A percentile compares a stretch with the other conserved stretches of the same genome.
These are phyloP conservation scores for Castor canadensis DNA, from an alignment of 2,113 vertebrate species.

Conservation along the genomic window DNA sequence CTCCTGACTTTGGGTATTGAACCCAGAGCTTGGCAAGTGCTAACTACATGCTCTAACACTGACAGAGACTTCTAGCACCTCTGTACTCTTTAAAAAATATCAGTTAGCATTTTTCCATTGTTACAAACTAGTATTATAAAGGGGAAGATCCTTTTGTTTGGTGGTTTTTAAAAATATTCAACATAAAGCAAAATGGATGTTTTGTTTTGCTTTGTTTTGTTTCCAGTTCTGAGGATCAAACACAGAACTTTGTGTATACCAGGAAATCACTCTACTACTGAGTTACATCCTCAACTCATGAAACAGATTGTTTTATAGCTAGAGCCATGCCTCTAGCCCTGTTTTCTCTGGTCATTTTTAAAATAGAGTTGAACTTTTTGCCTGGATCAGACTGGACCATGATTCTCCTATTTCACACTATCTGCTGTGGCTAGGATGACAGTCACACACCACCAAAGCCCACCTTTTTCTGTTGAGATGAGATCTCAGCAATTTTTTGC, in stretches of 20 bases:
- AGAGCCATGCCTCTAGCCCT: no score
- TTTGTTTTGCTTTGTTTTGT: no score
- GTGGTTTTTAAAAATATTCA: neutral
- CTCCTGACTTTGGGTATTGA: neutral
- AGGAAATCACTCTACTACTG: neutral
- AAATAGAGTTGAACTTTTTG: no score
- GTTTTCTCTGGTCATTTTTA: no score
- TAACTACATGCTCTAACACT: neutral
- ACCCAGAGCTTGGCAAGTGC: neutral
- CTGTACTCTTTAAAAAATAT: neutral
- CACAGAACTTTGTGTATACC: no score
- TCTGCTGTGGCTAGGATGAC: no score
- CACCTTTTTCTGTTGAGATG: no score
- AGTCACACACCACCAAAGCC: no score
- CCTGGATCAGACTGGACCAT: no score
- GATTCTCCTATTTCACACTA: no score
- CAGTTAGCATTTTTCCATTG: neutral
- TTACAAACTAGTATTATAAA: neutral
- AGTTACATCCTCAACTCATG: neutral
- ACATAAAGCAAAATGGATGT: neutral
- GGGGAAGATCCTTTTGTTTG: neutral
- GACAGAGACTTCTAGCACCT: no score
- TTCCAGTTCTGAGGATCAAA: neutral
- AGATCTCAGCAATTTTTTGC: no score
- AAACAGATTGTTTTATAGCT: neutral